These are phyloP conservation scores for Camelus dromedarius DNA, from an alignment of 2,113 vertebrate species.

Conservation along the genomic window DNA sequence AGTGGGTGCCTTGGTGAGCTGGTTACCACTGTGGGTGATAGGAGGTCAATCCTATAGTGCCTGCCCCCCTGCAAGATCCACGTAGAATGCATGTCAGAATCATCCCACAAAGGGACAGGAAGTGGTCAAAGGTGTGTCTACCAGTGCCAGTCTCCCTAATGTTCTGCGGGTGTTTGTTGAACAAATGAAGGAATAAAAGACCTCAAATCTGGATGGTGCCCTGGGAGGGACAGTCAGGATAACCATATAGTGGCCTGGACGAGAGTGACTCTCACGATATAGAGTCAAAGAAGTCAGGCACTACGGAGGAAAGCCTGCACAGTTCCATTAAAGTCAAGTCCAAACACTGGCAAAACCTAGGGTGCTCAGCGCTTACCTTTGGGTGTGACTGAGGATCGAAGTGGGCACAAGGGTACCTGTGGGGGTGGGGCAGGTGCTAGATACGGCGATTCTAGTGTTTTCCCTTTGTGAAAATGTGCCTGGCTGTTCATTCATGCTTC, in stretches of 20 bases:
- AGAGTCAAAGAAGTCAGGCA: neutral
- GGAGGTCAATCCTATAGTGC: neutral
- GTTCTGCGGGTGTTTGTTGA: neutral
- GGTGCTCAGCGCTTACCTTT: neutral
- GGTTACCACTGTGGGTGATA: no score
- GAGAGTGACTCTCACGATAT: neutral
- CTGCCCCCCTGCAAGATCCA: neutral
- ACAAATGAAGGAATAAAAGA: neutral
- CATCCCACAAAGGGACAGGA: neutral
- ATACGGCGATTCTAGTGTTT: neutral
- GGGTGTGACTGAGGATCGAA: neutral
- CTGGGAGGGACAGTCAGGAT: neutral
- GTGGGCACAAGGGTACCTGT: neutral
- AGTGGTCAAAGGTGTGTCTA: neutral
- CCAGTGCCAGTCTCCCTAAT: neutral
- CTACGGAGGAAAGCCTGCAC: neutral
- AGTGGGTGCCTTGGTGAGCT: neutral
- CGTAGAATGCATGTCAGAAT: neutral
- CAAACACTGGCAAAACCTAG: neutral
- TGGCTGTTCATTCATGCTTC: neutral
- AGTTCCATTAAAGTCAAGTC: neutral
- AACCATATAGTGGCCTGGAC: neutral
- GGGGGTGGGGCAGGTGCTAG: accelerated
- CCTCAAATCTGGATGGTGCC: neutral
- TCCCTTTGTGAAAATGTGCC: neutral